Evolutionary conservation across 1,140 invertebrate species (phyloP), one percentile per base, ranked within the genome.

Genomic region (Zaprionus davidi): DNA sequence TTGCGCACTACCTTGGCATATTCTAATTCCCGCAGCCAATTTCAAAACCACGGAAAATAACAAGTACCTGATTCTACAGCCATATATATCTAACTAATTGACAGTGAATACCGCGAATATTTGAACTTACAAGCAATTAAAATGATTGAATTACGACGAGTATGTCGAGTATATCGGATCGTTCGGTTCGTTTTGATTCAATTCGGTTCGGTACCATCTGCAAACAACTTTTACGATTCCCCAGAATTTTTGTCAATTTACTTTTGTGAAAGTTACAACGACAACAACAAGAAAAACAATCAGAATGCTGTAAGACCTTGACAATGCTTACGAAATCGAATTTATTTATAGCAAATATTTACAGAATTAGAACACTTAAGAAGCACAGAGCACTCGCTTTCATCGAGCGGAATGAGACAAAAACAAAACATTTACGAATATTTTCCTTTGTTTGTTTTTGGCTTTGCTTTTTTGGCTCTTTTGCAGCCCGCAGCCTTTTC

Each of bases 331-430:
- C 72, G 53, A 58, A 64, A 71, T 36, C n/a, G 13, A 44, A 36
- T 71, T 51, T 76, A 59, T 76, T 59, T 76, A 41, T 75, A 64
- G 38, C 34, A 38, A 38, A 56, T 17, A 38, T 26, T 71, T 64
- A 71, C 68, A 76, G 34, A 76, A 76, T 76, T 71, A 71, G 73
- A 76, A 65, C 68, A 76, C 31, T 76, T 51, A 24, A 51, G 46
- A 22, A 51, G 46, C 46, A 49, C 9, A 13, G 41, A 41, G 38
- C 41, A 49, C 46, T 76, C 68, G 73, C 73, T 76, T 76, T 76
- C 68, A 64, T 65, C 69, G 60, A 24, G 15, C 55, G 41, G 31
- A 38, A 53, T 46, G 17, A 59, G 36, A 22, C 3, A 46, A 34
- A 34, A 34, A 41, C 58, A 15, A 15, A 22, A 41, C 36, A 31